Base-by-base conservation (phyloP, 2,888 invertebrate species). In the Rhingia rostrata region DNA sequence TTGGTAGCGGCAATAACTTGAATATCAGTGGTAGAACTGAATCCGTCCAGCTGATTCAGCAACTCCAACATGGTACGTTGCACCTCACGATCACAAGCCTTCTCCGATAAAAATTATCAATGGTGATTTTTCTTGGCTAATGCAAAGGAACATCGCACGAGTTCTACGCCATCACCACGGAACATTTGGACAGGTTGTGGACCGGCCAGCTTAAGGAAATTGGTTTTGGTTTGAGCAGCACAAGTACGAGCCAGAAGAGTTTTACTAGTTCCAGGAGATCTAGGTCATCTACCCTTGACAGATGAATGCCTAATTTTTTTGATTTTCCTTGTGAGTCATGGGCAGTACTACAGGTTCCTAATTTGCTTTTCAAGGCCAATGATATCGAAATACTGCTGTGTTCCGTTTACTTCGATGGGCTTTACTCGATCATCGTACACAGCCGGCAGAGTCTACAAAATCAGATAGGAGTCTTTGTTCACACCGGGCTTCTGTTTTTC, bases 171-270 rank as follows among this genome's bases (percentile, higher is more conserved):
- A 89, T 97, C 97, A 90, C 96, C 99, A 89, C 99, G 99, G 91
- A 99, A 99, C 99, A 99, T 99, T 92, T 99, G 99, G 10, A 99
- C 99, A 43, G 99, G 93, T 90, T 99, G 99, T 4, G 99, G 99
- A 0, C 99, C 99, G 86, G 99, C 99, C 72, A 99, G 92, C 92
- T 99, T 99, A 70, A 99, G 93, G 93, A 99, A 99, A 0, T 99
- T 99, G 0, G 99, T 99, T 92, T 99, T 99, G 10, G 99, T 99
- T 92, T 99, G 99, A 0, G 99, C 99, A 58, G 99, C 99, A 90
- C 99, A 99, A 0, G 99, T 99, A 90, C 99, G 93, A 2, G 99
- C 99, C 88, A 99, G 92, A 87, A 99, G 92, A 0, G 99, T 99
- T 92, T 99, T 99, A 60, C 97, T 97, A 0, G 98, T 98, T 64